phyloP scores from a whole-genome alignment of 2,113 vertebrate species.

The Entomyzon cyanotis region DNA sequence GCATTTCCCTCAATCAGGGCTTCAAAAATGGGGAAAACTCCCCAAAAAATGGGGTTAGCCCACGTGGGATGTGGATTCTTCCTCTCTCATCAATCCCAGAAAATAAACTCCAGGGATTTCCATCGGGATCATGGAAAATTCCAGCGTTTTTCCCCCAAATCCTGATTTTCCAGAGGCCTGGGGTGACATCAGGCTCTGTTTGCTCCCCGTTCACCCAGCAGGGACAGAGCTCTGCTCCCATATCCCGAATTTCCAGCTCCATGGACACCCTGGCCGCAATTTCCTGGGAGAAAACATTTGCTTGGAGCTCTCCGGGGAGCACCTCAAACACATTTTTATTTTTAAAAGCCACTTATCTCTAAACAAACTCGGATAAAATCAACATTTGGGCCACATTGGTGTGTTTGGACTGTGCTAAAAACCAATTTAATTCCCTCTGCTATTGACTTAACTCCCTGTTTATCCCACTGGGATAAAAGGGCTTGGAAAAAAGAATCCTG shows the following conservation, averaged over 20 bases:
- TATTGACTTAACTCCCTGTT: neutral
- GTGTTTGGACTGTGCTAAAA: conserved; percentile 3
- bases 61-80: neutral
- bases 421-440: neutral
- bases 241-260: neutral
- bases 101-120: neutral
- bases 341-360: conserved; percentile 22
- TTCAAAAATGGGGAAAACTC: neutral
- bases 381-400: neutral
- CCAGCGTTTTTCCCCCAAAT: accelerated
- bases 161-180: neutral
- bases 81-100: neutral
- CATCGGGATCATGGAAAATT: neutral
- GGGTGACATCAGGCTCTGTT: neutral
- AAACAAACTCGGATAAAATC: neutral
- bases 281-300: neutral
- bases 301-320: neutral
- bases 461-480: neutral
- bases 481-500: neutral
- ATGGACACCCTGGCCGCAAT: neutral
- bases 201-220: neutral
- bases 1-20: neutral
- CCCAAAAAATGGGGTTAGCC: neutral
- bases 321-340: neutral
- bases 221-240: neutral